phyloP scores from a whole-genome alignment of 2,797 vertebrate species.

The Cirrhinus mrigala region DNA sequence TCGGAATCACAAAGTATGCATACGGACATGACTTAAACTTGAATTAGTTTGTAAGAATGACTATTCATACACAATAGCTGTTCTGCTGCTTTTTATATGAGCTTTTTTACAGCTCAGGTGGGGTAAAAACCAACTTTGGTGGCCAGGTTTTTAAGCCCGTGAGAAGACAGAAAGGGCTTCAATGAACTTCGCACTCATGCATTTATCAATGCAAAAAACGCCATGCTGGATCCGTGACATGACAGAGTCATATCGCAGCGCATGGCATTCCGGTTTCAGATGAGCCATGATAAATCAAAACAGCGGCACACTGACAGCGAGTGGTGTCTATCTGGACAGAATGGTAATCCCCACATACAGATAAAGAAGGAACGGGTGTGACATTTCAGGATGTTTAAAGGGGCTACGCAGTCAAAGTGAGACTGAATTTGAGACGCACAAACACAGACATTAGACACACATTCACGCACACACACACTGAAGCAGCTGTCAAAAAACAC shows the following conservation, averaged over 20 bases:
- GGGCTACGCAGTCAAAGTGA: conserved; percentile 61
- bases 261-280: conserved; percentile 69
- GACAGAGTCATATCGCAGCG: conserved; percentile 57
- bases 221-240: conserved; percentile 67
- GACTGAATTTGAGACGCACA: conserved; percentile 45
- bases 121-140: neutral
- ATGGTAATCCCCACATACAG: conserved; percentile 65
- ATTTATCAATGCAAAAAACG: conserved; percentile 62
- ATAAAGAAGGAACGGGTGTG: conserved; percentile 61
- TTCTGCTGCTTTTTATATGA: neutral
- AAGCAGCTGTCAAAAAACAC: conserved; percentile 66
- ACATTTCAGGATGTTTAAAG: conserved; percentile 65
- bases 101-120: conserved; percentile 48
- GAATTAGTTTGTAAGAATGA: neutral
- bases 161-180: neutral
- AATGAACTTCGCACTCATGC: conserved; percentile 36
- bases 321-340: conserved; percentile 70
- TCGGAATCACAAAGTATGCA: conserved; percentile 1
- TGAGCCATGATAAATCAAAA: conserved; percentile 67
- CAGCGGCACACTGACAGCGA: conserved; percentile 69
- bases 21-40: neutral
- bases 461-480: conserved; percentile 35
- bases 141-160: neutral
- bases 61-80: neutral
- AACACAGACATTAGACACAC: conserved; percentile 29